phyloP scores from a whole-genome alignment of 2,797 vertebrate genomes.

The Hylomyscus alleni region DNA sequence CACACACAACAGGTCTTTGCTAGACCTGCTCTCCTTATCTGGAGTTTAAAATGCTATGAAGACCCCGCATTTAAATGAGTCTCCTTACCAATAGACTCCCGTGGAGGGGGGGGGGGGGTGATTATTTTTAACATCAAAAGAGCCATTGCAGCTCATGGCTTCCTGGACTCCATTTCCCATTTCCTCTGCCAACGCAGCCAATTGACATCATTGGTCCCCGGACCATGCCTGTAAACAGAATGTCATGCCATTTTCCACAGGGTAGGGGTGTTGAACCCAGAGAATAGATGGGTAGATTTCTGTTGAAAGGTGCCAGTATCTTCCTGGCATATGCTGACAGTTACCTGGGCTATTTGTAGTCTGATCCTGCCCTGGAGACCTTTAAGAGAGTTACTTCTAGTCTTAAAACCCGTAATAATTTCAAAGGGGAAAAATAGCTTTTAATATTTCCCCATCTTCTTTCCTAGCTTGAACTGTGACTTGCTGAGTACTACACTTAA shows the following conservation, averaged over 20 bases:
- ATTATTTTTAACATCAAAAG: not conserved
- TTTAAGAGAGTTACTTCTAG: not conserved
- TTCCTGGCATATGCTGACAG: rapidly evolving
- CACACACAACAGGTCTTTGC: not conserved
- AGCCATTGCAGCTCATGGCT: rapidly evolving
- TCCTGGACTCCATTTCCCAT: not conserved
- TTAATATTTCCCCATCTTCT: not conserved
- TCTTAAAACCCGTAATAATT: constrained; percentile 43
- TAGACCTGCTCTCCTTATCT: constrained; percentile 54
- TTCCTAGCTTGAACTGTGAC: not conserved
- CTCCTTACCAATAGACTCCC: not conserved
- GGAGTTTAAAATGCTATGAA: not conserved
- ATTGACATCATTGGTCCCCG: not conserved
- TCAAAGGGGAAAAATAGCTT: constrained; percentile 11
- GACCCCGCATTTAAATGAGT: constrained; percentile 24
- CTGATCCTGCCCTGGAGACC: not conserved
- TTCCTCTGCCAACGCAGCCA: not conserved
- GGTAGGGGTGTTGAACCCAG: rapidly evolving
- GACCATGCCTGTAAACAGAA: not conserved
- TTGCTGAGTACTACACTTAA: not conserved
- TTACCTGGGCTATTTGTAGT: constrained; percentile 25
- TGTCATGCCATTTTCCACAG: rapidly evolving
- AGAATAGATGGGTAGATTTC: not conserved
- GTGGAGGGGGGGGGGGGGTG: not conserved
- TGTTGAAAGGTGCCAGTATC: rapidly evolving